Evolutionary conservation across 2,888 invertebrate species (phyloP).

Genomic region (Alloplasta piceator): DNA sequence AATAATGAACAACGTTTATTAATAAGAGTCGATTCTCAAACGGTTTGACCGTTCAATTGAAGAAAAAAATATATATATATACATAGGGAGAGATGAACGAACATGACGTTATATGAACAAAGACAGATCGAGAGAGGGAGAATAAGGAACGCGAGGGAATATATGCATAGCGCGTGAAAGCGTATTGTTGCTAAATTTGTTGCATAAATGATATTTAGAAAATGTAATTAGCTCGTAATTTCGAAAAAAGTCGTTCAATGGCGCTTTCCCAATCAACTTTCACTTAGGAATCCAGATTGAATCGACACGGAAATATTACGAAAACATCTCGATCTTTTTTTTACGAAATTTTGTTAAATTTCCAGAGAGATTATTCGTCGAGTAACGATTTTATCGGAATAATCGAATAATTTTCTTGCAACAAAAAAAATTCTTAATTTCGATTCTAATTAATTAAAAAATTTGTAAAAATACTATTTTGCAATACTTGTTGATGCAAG

Average conservation of each 20-base stretch:
- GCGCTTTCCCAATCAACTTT: slow-evolving; percentile 1
- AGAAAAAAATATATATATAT: background rate
- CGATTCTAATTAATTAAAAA: slow-evolving; percentile 4
- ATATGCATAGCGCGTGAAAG: too few species aligned
- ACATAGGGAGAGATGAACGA: slow-evolving; percentile 7
- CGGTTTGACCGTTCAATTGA: slow-evolving; percentile 47
- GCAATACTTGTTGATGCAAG: background rate
- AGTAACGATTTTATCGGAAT: slow-evolving; percentile 11
- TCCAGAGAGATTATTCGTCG: slow-evolving; percentile 38
- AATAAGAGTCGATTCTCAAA: slow-evolving; percentile 44
- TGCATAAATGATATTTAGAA: slow-evolving; percentile 59
- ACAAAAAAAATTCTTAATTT: slow-evolving; percentile 1
- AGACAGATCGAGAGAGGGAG: slow-evolving; percentile 5
- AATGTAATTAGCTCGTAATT: slow-evolving; percentile 45
- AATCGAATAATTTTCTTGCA: too few species aligned
- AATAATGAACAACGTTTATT: slow-evolving; percentile 50
- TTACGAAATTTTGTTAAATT: slow-evolving; percentile 59
- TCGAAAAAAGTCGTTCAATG: slow-evolving; percentile 10
- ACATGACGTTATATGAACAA: slow-evolving; percentile 30
- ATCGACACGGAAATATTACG: background rate
- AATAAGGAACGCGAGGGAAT: slow-evolving; percentile 16
- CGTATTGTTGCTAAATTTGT: slow-evolving; percentile 43
- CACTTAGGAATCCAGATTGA: slow-evolving; percentile 13
- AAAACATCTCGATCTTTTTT: slow-evolving; percentile 14
- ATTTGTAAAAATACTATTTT: background rate